Conservation (phyloP, 1,140 invertebrate species). For the Trachymyrmex septentrionalis region DNA sequence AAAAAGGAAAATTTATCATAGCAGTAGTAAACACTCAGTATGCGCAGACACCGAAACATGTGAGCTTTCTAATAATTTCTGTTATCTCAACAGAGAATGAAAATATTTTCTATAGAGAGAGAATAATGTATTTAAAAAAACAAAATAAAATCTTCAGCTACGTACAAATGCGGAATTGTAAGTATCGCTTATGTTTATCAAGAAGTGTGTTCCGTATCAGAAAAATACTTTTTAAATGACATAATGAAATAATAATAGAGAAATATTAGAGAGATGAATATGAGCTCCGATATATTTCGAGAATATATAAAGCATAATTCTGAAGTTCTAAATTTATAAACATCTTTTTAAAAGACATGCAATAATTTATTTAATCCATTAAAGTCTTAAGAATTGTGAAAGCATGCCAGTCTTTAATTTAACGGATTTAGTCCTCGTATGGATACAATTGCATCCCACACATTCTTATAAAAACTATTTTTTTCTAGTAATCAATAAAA, state of each 20-base stretch:
- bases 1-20: not conserved
- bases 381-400: not conserved
- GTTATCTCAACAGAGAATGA: not conserved
- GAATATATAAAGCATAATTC: slow-evolving; percentile 6
- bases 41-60: not conserved
- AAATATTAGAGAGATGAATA: not conserved
- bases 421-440: not conserved
- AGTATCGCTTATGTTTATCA: not conserved
- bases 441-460: not conserved
- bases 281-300: not conserved
- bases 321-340: slow-evolving; percentile 5
- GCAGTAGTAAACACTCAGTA: slow-evolving; percentile 7
- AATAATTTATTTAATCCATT: not conserved
- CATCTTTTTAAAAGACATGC: not conserved
- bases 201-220: not conserved
- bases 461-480: not conserved
- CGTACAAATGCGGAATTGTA: not conserved
- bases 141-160: not conserved
- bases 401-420: not conserved
- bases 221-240: not conserved
- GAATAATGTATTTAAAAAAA: slow-evolving; percentile 1
- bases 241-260: not conserved
- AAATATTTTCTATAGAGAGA: slow-evolving; percentile 4
- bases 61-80: slow-evolving; percentile 13
- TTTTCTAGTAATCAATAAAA: not conserved